phyloP scores from a whole-genome alignment of 2,888 invertebrate species.

The Pecten maximus region DNA sequence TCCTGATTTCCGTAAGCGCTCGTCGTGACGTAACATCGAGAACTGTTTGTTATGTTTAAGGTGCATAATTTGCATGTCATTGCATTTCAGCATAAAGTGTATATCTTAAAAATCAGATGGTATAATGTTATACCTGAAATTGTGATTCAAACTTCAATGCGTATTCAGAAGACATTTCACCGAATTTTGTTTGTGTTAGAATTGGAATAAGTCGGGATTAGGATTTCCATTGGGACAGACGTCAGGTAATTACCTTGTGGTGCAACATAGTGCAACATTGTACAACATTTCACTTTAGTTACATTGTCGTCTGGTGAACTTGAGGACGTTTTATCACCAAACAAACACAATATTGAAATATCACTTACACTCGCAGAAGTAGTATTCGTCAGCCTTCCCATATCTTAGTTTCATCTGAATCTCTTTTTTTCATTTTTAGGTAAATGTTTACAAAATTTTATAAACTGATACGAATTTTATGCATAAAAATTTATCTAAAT shows the following conservation, averaged over 20 bases:
- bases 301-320: background rate
- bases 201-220: background rate
- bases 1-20: background rate
- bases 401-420: background rate
- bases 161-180: background rate
- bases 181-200: conserved; percentile 20
- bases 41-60: background rate
- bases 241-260: background rate
- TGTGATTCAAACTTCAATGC: background rate
- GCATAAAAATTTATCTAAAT: background rate
- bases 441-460: background rate
- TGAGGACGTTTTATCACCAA: background rate
- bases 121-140: background rate
- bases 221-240: background rate
- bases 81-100: background rate
- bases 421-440: background rate
- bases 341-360: conserved; percentile 17
- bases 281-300: background rate
- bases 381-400: background rate
- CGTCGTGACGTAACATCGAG: background rate
- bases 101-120: conserved; percentile 6
- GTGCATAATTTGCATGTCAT: background rate
- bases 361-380: background rate
- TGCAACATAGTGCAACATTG: background rate
- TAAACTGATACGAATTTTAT: background rate